Percentiles rank a stretch among this genome's conserved stretches.
phyloP scores from a whole-genome alignment of 1,140 invertebrate genomes.

The Ooceraea biroi region DNA sequence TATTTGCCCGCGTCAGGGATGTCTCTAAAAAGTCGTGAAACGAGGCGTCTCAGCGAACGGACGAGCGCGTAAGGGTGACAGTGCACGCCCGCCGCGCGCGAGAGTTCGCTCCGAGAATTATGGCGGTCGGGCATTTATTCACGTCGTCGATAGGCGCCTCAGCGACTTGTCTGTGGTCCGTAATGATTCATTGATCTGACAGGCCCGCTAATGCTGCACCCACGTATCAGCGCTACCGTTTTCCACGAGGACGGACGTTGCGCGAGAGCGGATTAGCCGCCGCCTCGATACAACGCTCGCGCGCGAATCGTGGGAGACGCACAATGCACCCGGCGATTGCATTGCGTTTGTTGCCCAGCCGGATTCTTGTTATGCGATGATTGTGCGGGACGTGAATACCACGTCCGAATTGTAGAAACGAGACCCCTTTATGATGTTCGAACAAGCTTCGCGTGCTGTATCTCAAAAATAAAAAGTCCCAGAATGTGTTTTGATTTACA shows the following conservation, averaged over 20 bases:
- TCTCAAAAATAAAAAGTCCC: background rate
- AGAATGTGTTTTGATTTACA: background rate
- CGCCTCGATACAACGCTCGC: slow-evolving; percentile 29
- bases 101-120: slow-evolving; percentile 73
- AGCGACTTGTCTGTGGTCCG: slow-evolving; percentile 70
- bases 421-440: background rate
- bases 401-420: background rate
- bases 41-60: slow-evolving; percentile 54
- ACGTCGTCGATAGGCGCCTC: slow-evolving; percentile 76
- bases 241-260: slow-evolving; percentile 57
- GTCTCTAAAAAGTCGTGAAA: slow-evolving; percentile 66
- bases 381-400: slow-evolving; percentile 36
- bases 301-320: slow-evolving; percentile 53
- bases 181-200: slow-evolving; percentile 79
- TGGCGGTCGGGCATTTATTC: slow-evolving; percentile 76
- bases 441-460: background rate
- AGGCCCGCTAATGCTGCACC: slow-evolving; percentile 74
- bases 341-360: slow-evolving; percentile 21
- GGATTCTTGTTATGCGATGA: slow-evolving; percentile 47
- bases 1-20: slow-evolving; percentile 48
- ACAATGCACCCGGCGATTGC: slow-evolving; percentile 55
- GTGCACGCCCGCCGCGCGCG: slow-evolving; percentile 44
- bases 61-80: slow-evolving; percentile 47
- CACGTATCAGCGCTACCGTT: slow-evolving; percentile 73
- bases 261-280: slow-evolving; percentile 37